Conservation (phyloP, 2,797 vertebrate species). For the Crenichthys baileyi region DNA sequence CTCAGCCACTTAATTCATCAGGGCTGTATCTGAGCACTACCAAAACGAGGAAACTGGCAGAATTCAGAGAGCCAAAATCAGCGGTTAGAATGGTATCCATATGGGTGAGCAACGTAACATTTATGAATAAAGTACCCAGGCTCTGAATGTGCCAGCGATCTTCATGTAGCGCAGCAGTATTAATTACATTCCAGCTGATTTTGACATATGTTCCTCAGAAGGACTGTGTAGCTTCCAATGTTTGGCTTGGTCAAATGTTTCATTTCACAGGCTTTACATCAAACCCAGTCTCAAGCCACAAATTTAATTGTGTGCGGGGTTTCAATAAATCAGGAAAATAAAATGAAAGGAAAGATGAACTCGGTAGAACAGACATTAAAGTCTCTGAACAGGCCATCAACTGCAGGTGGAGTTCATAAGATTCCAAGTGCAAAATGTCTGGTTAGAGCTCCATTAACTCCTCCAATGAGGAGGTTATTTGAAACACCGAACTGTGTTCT, state of each 20-base stretch:
- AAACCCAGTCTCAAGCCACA: slow-evolving; percentile 21
- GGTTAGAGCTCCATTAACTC: neutral
- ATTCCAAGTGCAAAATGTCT: neutral
- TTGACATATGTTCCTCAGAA: slow-evolving; percentile 53
- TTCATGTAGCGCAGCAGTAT: slow-evolving; percentile 34
- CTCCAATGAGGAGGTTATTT: too few relatives aligned
- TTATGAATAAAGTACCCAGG: slow-evolving; percentile 61
- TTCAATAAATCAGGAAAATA: slow-evolving; percentile 1
- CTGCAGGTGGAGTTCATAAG: too few relatives aligned
- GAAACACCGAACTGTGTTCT: neutral
- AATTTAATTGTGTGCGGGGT: slow-evolving; percentile 1
- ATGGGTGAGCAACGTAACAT: slow-evolving; percentile 62
- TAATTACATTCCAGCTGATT: slow-evolving; percentile 60
- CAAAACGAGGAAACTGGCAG: slow-evolving; percentile 53
- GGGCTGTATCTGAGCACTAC: slow-evolving; percentile 58
- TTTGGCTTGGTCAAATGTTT: slow-evolving; percentile 63
- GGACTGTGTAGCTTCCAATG: slow-evolving; percentile 51
- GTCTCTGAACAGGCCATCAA: neutral
- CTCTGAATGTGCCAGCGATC: slow-evolving; percentile 46
- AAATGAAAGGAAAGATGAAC: neutral
- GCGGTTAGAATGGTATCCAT: slow-evolving; percentile 41
- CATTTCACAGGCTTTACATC: slow-evolving; percentile 44
- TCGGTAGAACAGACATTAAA: neutral
- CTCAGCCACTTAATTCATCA: slow-evolving; percentile 80
- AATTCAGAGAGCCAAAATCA: slow-evolving; percentile 51